Percentiles rank a stretch among this genome's conserved stretches.
phyloP scores from a whole-genome alignment of 2,113 vertebrate genomes.

The Cheirogaleus medius region DNA sequence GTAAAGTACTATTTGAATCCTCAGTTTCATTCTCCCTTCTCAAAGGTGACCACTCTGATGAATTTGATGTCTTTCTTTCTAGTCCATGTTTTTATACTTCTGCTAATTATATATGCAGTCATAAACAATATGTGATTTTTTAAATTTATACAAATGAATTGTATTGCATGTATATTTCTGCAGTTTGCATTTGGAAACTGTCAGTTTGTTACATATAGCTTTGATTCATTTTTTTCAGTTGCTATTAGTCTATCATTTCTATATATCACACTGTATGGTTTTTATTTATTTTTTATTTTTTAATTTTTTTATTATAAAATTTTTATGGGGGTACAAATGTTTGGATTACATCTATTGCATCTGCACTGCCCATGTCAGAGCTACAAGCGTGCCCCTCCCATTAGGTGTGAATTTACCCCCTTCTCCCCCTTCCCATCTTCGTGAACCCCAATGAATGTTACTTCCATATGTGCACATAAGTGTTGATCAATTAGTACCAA shows the following conservation, averaged over 20 bases:
- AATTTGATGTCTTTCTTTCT: constrained; percentile 34
- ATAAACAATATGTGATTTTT: background rate
- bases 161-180: background rate
- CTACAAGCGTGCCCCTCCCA: too few species aligned
- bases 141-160: constrained; percentile 8
- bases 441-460: too few species aligned
- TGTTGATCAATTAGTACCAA: too few species aligned
- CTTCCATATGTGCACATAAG: too few species aligned
- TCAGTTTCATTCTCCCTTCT: background rate
- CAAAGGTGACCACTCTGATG: background rate
- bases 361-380: too few species aligned
- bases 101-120: background rate
- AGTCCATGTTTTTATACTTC: constrained; percentile 24
- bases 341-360: too few species aligned
- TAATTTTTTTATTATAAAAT: too few species aligned
- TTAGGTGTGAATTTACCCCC: too few species aligned
- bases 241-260: background rate
- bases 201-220: background rate
- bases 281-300: too few species aligned
- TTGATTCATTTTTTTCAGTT: constrained; percentile 14
- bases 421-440: too few species aligned
- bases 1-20: background rate
- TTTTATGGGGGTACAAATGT: too few species aligned
- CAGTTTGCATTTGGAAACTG: constrained; percentile 9
- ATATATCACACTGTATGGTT: background rate